These are phyloP conservation scores for Catostylus mosaicus DNA, from an alignment of 30 jellyfish, hydroid and myxozoan genomes.

Conservation along the genomic window DNA sequence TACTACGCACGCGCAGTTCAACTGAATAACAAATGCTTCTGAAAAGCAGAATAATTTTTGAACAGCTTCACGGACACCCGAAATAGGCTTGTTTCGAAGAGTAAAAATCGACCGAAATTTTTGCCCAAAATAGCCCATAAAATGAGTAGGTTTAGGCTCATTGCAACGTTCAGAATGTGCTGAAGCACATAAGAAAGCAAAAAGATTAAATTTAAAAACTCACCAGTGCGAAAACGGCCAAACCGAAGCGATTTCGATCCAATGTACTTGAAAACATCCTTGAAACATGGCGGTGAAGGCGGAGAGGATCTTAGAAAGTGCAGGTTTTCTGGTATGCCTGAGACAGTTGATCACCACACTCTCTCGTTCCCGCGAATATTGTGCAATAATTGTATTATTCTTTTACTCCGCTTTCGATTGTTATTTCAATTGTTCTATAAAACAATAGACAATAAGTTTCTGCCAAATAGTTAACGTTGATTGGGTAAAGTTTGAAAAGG, in stretches of 20 bases:
- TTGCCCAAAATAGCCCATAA: constrained; percentile 31
- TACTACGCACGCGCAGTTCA: constrained; percentile 85
- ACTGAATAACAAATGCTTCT: constrained; percentile 50
- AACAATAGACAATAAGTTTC: not conserved
- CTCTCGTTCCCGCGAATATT: constrained; percentile 51
- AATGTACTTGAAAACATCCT: constrained; percentile 28
- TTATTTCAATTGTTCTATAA: not conserved
- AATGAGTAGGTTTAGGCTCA: not conserved
- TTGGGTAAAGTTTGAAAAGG: not conserved
- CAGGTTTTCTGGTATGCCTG: constrained; percentile 53
- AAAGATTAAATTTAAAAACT: not conserved
- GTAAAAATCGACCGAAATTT: constrained; percentile 27
- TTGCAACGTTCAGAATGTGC: constrained; percentile 21
- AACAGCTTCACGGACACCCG: constrained; percentile 56
- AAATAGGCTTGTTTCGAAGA: constrained; percentile 57
- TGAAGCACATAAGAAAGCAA: not conserved
- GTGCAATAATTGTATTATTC: constrained; percentile 8
- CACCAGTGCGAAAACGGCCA: constrained; percentile 13
- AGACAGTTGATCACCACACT: constrained; percentile 30
- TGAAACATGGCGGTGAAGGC: constrained; percentile 64
- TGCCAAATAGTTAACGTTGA: not conserved
- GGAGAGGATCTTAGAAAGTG: constrained; percentile 34
- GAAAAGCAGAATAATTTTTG: constrained; percentile 48
- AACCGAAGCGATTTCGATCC: constrained; percentile 31
- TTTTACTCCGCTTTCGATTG: not conserved